Evolutionary conservation across 1,140 invertebrate species (phyloP), one percentile per base, ranked within the genome.

Genomic region (Dryas iulia): DNA sequence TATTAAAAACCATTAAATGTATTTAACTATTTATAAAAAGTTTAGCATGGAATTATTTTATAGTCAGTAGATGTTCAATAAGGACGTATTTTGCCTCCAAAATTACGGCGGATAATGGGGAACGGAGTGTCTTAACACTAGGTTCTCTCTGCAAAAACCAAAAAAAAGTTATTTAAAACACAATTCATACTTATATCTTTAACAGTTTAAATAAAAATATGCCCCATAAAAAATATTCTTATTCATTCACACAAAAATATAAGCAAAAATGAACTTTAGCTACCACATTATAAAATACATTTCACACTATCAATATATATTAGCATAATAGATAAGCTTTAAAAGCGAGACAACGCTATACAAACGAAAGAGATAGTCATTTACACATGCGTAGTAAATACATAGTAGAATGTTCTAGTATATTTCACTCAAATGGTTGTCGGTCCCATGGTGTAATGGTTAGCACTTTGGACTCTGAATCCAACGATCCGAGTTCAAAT

Each of bases 401-500:
- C n/a, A 0, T 47, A 25, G 7, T 28, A 12, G 33, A 14, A 52
- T 30, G 14, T 28, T 21, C n/a, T 8, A 47, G 2, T 10, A 4
- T 28, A 52, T 62, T 62, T 62, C 12, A 30, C 0, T 12, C 3
- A 3, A 1, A 3, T 3, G n/a, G 0, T 12, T 14, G 24, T 53
- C 81, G 95, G 95, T 95, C 94, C 94, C 93, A 95, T 96, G 95
- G 95, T 96, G 95, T 96, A 96, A 83, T 83, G 81, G 95, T 96
- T 75, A 75, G 75, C 75, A 79, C 72, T 79, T 71, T 77, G 75
- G 71, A 79, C 75, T 77, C 73, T 79, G 95, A 96, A 96, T 96
- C 95, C 95, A 95, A 94, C 94, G 95, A 96, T 95, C 94, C 94
- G 94, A 95, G 95, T 95, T 95, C 94, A 94, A 95, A 94, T 95